These are phyloP conservation scores for Puntigrus tetrazona DNA, from an alignment of 2,113 vertebrate species.

Conservation along the genomic window DNA sequence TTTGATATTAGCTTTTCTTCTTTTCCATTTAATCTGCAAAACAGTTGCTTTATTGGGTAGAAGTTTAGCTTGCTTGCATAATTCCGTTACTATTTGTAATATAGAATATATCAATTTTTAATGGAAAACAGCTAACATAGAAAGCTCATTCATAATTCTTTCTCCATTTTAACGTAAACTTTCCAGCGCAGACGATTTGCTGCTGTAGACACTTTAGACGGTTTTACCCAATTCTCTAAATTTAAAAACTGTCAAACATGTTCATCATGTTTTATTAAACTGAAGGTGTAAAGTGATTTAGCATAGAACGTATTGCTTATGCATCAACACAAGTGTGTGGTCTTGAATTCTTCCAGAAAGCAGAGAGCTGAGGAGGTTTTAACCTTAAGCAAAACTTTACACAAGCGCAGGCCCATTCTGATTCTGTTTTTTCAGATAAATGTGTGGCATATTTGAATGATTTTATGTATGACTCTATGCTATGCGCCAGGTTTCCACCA, in stretches of 20 bases:
- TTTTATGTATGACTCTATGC: background rate
- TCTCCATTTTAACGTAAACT: background rate
- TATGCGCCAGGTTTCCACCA: background rate
- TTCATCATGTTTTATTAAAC: constrained; percentile 2
- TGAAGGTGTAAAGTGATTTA: constrained; percentile 19
- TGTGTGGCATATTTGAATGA: background rate
- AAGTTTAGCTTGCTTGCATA: background rate
- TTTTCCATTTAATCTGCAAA: background rate
- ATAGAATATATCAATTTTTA: background rate
- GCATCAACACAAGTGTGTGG: constrained; percentile 37
- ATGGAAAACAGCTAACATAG: background rate
- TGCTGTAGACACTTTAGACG: constrained; percentile 11
- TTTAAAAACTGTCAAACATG: constrained; percentile 37
- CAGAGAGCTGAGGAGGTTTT: background rate
- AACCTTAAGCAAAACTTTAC: background rate
- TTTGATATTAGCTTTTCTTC: background rate
- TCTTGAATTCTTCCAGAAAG: constrained; percentile 5
- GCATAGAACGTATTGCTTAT: background rate
- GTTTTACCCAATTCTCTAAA: constrained; percentile 41
- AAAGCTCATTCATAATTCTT: background rate
- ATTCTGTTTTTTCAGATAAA: background rate
- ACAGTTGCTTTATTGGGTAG: too few relatives aligned
- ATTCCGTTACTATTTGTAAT: background rate
- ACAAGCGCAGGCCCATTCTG: too few relatives aligned
- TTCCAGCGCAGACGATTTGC: background rate